phyloP scores from a whole-genome alignment of 2,797 vertebrate genomes.

The Cephalopachus bancanus region DNA sequence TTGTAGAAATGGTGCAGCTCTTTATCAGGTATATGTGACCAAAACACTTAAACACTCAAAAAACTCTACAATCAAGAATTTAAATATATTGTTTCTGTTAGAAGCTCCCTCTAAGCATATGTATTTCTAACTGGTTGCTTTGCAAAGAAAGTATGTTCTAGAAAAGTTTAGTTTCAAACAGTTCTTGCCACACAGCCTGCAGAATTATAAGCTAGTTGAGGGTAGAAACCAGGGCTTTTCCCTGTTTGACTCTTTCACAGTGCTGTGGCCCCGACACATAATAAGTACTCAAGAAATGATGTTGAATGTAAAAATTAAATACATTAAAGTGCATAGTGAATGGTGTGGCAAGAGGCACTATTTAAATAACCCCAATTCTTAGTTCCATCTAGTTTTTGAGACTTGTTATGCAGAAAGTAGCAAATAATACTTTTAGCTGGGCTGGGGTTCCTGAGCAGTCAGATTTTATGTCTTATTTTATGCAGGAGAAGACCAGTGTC shows the following conservation, averaged over 20 bases:
- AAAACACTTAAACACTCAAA: background rate
- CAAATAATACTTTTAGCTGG: background rate
- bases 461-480: background rate
- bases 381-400: background rate
- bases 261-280: background rate
- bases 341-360: background rate
- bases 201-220: background rate
- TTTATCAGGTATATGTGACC: background rate
- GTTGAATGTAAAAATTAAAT: background rate
- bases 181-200: background rate
- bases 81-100: background rate
- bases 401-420: background rate
- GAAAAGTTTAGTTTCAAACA: background rate
- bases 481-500: background rate
- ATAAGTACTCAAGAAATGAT: background rate
- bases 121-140: background rate
- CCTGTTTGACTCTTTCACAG: background rate
- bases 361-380: background rate
- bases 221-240: background rate
- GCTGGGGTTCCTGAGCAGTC: background rate
- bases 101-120: background rate
- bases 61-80: conserved; percentile 19
- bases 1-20: background rate
- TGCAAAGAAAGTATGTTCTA: background rate
- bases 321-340: background rate